Conservation (phyloP, 2,888 invertebrate genomes). For the Temnothorax ravouxi region DNA sequence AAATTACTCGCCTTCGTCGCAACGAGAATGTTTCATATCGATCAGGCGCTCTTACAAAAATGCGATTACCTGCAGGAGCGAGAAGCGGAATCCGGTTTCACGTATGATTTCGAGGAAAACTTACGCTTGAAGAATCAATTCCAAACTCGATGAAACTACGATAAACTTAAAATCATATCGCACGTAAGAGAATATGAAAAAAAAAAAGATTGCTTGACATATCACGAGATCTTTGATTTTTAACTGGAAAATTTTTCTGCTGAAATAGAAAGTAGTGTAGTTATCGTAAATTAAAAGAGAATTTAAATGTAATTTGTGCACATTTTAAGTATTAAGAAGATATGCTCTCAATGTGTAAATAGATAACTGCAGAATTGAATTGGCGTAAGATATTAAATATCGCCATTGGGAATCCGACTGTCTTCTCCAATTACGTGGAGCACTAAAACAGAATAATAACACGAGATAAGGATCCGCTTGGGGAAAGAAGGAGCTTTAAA, state of each 20-base stretch:
- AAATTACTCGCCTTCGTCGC: conserved; percentile 27
- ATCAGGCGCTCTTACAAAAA: not conserved
- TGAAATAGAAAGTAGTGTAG: not conserved
- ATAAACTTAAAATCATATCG: not conserved
- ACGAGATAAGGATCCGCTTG: conserved; percentile 8
- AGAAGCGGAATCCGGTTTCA: not conserved
- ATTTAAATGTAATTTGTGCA: not conserved
- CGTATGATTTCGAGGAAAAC: not conserved
- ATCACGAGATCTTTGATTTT: not conserved
- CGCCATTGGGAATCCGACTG: not conserved
- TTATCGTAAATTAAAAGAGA: not conserved
- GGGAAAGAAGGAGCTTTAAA: not conserved
- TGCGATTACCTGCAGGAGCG: not conserved
- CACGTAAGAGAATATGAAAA: not conserved
- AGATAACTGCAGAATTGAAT: not conserved
- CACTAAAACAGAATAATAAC: conserved; percentile 33
- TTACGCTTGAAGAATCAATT: not conserved
- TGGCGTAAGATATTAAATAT: not conserved
- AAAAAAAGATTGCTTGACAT: not conserved
- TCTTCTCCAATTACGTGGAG: conserved; percentile 12
- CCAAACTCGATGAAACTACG: not conserved
- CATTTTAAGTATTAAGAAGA: not conserved
- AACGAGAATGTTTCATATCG: not conserved
- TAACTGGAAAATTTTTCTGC: not conserved
- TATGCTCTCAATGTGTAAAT: not conserved